Base-by-base conservation (phyloP, 2,888 invertebrate genomes). In the Dryomyza anilis region DNA sequence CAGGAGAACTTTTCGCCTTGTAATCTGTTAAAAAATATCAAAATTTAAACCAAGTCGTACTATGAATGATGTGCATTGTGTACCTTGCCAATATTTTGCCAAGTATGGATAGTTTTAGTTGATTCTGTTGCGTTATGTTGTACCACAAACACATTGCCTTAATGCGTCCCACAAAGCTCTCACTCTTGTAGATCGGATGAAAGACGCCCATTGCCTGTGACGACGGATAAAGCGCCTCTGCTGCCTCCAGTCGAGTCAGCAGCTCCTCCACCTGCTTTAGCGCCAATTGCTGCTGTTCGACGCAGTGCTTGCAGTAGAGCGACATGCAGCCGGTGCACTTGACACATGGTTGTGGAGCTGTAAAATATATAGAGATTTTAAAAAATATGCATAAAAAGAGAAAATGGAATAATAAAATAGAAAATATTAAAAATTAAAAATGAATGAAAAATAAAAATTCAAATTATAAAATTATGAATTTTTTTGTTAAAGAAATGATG, bases 101-200 rank as follows among this genome's bases (percentile, higher is more conserved):
- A 74, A 93, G 84, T 67, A 93, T 89, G 67, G 91, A 85, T 70
- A 96, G 84, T 82, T 93, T 94, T 61, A 94, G 85, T 57, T 92
- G 88, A 81, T 95, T 90, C 81, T 94, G 93, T 72, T 89, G 88
- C 0, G 93, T 93, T 79, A 93, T 91, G 83, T 96, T 97, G 81
- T 92, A 92, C 96, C 96, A 97, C 2, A 95, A 85, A 76, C 93
- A 94, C 88, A 96, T 89, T 12, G 94, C 91, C 85, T 89, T 85
- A 30, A 84, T 83, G 39, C 80, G 79, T 2, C 80, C 81, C 48
- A 84, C 78, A 74, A 82, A 83, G 63, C 74, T 76, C 64, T 78
- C 80, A 25, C 80, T 81, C 67, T 81, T 82, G 70, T 83, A 83
- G 16, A 90, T 84, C 14, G 91, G 90, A 84, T 91, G 92, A 66